Evolutionary conservation across 2,888 invertebrate genomes (phyloP), one percentile per base, ranked within the genome.

Genomic region (Melieria crassipennis): DNA sequence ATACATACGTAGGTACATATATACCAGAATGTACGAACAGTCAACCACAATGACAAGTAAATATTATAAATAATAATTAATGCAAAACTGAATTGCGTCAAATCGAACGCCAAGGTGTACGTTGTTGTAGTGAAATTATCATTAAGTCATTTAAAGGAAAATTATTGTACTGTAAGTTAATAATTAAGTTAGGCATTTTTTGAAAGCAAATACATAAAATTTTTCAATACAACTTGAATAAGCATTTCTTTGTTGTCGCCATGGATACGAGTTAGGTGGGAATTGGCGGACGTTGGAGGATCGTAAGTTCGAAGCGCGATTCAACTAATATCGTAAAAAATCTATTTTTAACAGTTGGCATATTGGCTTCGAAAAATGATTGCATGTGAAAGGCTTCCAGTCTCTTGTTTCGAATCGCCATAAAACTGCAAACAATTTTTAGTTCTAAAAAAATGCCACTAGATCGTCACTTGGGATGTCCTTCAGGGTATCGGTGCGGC

Each of bases 181-280:
- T n/a, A n/a, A 30, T 16, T 67, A 67, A 67, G 67, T 60, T 67
- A 67, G 67, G 58, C 48, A 67, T 67, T 67, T 57, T 67, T 67
- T 67, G 67, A 67, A 67, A 50, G 67, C 67, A 67, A 67, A 67
- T 60, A 60, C 50, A 30, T 30, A 30, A 30, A 67, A 67, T 67
- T 67, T 67, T 67, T 67, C 67, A 67, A 67, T 67, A 67, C 60
- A 67, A 55, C 55, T 47, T 65, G 46, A 5, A 9, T 43, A 46
- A 56, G 45, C 11, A 7, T 56, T 65, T 46, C 30, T 47, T 5
- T 11, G 50, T 7, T 30, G 42, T 4, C 1, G 1, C n/a, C 13
- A 42, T 16, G 4, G 7, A 13, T 16, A 42, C 47, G n/a, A 5
- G 45, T 60, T 68, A 30, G 30, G 30, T 30, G 30, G 30, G 30